Evolutionary conservation across 2,888 invertebrate genomes (phyloP).

Genomic region (Rhamphomyia laevipes): DNA sequence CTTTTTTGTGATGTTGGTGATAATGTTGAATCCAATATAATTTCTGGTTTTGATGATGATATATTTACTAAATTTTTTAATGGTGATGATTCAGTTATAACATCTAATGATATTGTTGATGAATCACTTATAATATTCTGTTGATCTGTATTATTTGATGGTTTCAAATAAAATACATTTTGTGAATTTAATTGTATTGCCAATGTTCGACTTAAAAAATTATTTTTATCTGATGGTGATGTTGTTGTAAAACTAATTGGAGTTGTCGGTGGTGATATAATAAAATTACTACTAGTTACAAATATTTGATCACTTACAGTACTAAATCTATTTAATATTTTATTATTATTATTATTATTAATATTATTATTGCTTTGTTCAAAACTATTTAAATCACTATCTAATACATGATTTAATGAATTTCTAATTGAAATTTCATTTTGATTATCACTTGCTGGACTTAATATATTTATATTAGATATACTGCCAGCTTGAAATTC

Average conservation of each 20-base stretch:
- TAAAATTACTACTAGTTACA: slow-evolving; percentile 24
- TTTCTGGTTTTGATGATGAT: slow-evolving; percentile 35
- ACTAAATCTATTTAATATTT: slow-evolving; percentile 24
- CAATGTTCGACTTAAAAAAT: slow-evolving; percentile 15
- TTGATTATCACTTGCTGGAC: too few species aligned
- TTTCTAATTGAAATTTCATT: too few species aligned
- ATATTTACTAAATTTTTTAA: slow-evolving; percentile 14
- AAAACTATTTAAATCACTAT: neutral
- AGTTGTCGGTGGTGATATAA: slow-evolving; percentile 35
- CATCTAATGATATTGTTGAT: slow-evolving; percentile 35
- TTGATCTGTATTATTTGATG: slow-evolving; percentile 19
- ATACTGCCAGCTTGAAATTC: too few species aligned
- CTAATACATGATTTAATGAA: neutral
- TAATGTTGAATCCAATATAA: slow-evolving; percentile 35
- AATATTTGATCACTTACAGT: slow-evolving; percentile 35
- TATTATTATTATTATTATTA: slow-evolving; percentile 1
- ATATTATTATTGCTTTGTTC: slow-evolving; percentile 1
- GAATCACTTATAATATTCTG: slow-evolving; percentile 29
- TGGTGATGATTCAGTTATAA: slow-evolving; percentile 27
- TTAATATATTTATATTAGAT: too few species aligned
- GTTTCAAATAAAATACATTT: slow-evolving; percentile 36
- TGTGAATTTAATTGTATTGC: slow-evolving; percentile 5
- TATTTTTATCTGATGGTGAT: slow-evolving; percentile 15
- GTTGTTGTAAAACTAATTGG: slow-evolving; percentile 19
- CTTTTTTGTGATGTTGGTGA: slow-evolving; percentile 28